Evolutionary conservation across 2,113 vertebrate genomes (phyloP), one percentile per base, ranked within the genome.

Genomic region (Siniperca knerii): DNA sequence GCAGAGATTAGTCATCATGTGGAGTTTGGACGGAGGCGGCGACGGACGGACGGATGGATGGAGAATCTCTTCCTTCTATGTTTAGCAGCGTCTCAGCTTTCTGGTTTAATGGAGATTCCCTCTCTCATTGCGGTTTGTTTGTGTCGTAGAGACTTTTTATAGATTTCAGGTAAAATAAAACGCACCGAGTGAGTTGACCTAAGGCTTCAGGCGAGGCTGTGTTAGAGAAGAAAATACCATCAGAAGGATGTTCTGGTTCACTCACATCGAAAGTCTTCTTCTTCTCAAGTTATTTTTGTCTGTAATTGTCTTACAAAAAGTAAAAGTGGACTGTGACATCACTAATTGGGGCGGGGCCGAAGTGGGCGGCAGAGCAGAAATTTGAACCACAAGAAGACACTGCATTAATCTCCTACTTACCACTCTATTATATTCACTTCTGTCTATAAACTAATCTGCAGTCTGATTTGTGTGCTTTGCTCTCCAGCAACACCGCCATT

Each of bases 1-100:
- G 82, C 57, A 57, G 48, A 60, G 79, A 89, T 91, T 87, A 88
- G 75, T 91, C 90, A 84, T 87, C 83, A 8, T 77, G 78, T 78
- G 75, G 77, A 82, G 78, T 69, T 67, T 72, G 79, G 64, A 79
- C 0, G 6, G 75, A 79, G 69, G 69, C 21, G 35, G 42, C 6
- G 50, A 25, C 2, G 12, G 3, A 3, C 0, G 79, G 64, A 79
- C 0, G 6, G 75, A 79, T 64, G 66, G 72, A 83, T 18, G 83
- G 62, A 90, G 77, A 52, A 62, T 60, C 83, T 85, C 0, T 0
- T 1, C 0, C 0, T 25, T 77, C 82, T 75, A 79, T 84, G 50
- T 91, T 85, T 71, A 91, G 54, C 77, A 4, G 72, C 23, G 12
- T 62, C 66, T 69, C 79, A 11, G 23, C 35, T 42, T 55, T n/a